Base-by-base conservation (phyloP, 2,888 invertebrate genomes). In the Eulithis testata region DNA sequence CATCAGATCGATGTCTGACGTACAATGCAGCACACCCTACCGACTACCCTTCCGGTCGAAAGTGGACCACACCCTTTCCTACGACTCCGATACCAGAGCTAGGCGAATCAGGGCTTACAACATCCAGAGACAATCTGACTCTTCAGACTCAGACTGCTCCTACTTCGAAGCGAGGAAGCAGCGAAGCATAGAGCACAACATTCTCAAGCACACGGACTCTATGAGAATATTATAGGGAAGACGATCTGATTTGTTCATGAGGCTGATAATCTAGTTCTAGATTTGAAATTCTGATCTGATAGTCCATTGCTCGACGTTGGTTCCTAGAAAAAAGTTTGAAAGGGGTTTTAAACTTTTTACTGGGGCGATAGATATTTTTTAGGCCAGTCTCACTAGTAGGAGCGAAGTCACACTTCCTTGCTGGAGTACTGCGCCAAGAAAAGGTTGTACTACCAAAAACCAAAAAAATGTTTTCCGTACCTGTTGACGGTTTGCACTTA, bases 1-100 rank as follows among this genome's bases (percentile, higher is more conserved):
- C 73, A 93, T 92, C 65, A 77, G 93, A 56, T 93, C 93, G 0
- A 93, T 93, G 93, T 93, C 93, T 0, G 93, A 93, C 65, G 93
- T 93, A 8, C 92, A 92, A 58, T 88, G 84, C 83, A 92, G 92
- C 72, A 91, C 92, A 1, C 92, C 92, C 0, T 90, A 87, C 79
- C 82, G 88, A 62, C 76, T 90, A 36, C 82, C 86, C 2, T 89
- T 87, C 78, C 82, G 89, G 63, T 84, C 88, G 0, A 81, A 87
- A 65, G 83, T 83, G 53, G 87, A 83, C 49, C 86, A 86, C 60
- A 86, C 86, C 40, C 82, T 92, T 4, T 85, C 85, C 70, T 92
- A 92, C 68, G 92, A 93, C 74, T 92, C 91, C 0, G 93, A 93
- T 73, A 89, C 91, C 5, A 80, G 90, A 61, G 81, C 87, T 5